Conservation (phyloP, 2,113 vertebrate species). For the Onychostruthus taczanowskii region DNA sequence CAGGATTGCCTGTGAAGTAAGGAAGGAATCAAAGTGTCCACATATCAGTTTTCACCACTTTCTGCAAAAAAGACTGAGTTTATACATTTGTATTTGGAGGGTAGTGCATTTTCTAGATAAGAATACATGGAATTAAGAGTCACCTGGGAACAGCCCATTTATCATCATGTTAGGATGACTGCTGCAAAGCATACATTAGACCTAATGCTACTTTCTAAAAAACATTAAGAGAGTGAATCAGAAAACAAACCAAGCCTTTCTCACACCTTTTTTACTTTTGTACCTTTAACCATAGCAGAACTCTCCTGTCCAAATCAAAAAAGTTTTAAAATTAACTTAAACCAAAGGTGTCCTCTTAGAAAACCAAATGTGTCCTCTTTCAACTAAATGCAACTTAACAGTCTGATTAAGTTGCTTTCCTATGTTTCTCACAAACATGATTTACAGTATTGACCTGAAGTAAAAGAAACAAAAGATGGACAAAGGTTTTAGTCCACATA, state of each 20-base stretch:
- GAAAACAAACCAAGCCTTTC: background rate
- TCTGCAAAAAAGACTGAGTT: background rate
- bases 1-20: background rate
- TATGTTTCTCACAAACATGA: background rate
- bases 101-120: background rate
- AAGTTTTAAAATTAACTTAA: conserved; percentile 19
- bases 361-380: background rate
- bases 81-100: background rate
- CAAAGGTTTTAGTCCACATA: background rate
- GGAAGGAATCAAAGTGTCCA: background rate
- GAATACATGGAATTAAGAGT: background rate
- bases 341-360: background rate
- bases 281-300: background rate
- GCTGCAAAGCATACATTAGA: background rate
- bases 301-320: background rate
- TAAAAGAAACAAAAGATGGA: background rate
- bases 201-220: background rate
- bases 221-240: background rate
- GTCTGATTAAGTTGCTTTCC: background rate
- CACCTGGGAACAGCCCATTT: background rate
- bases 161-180: background rate
- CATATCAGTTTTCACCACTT: background rate
- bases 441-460: background rate
- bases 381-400: conserved; percentile 11
- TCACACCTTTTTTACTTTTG: background rate